Conservation (phyloP, 2,797 vertebrate species). For the Poecilia gillii region DNA sequence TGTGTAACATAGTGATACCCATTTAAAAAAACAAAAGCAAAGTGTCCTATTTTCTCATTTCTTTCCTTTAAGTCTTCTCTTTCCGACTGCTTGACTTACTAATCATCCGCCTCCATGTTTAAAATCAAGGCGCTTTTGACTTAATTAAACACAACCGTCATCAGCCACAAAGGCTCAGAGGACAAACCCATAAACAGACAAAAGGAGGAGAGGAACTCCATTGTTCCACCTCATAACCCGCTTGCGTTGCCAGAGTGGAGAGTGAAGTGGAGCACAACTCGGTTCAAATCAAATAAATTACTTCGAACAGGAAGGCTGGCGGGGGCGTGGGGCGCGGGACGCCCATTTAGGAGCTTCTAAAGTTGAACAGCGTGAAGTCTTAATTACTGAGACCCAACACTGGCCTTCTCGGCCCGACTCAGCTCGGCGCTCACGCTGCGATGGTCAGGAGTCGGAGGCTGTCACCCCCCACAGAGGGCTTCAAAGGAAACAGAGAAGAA, state of each 20-base stretch:
- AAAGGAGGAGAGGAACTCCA: slow-evolving; percentile 59
- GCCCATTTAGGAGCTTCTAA: slow-evolving; percentile 77
- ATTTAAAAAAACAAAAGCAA: neutral
- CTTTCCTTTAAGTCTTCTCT: slow-evolving; percentile 22
- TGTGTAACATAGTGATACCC: neutral
- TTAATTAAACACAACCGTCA: slow-evolving; percentile 71
- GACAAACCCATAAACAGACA: slow-evolving; percentile 57
- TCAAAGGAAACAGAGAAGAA: slow-evolving; percentile 67
- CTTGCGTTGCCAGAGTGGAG: slow-evolving; percentile 59
- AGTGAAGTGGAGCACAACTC: slow-evolving; percentile 64
- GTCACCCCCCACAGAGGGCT: slow-evolving; percentile 38
- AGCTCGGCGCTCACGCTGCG: slow-evolving; percentile 68
- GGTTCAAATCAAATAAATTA: slow-evolving; percentile 74
- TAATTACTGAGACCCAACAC: slow-evolving; percentile 82
- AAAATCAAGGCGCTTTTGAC: slow-evolving; percentile 54
- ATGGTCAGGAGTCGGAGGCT: slow-evolving; percentile 76
- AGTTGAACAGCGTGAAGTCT: slow-evolving; percentile 80
- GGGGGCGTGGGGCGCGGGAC: slow-evolving; percentile 23
- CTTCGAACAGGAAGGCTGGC: slow-evolving; percentile 50
- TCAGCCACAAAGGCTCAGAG: slow-evolving; percentile 34
- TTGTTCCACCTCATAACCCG: slow-evolving; percentile 58
- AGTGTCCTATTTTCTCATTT: neutral
- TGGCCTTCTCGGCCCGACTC: slow-evolving; percentile 47
- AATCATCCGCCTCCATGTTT: slow-evolving; percentile 40
- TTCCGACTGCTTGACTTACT: slow-evolving; percentile 56